phyloP scores from a whole-genome alignment of 1,140 invertebrate species.

The Procambarus clarkii region DNA sequence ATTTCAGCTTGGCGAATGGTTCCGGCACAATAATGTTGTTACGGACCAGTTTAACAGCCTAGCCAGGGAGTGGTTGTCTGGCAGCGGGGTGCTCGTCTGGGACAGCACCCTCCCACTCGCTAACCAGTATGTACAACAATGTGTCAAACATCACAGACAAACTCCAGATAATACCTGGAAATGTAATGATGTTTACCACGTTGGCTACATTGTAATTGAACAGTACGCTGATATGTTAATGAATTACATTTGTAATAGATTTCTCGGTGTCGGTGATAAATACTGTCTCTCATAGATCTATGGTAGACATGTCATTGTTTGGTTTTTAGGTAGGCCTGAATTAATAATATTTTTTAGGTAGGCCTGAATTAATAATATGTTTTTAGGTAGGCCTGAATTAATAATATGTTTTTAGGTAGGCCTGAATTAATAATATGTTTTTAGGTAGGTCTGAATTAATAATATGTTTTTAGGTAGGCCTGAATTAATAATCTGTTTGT shows the following conservation, averaged over 20 bases:
- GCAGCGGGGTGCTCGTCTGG: slow-evolving; percentile 23
- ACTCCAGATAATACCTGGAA: slow-evolving; percentile 27
- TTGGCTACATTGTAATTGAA: slow-evolving; percentile 50
- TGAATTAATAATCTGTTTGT: too few species aligned
- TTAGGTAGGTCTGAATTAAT: too few species aligned
- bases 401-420: too few species aligned
- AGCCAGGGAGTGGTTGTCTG: background rate
- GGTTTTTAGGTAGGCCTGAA: too few species aligned
- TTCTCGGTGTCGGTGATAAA: background rate
- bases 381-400: too few species aligned
- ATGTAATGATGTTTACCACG: slow-evolving; percentile 35
- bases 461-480: too few species aligned
- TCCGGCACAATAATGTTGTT: background rate
- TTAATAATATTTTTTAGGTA: too few species aligned
- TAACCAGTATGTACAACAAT: background rate
- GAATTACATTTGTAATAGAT: slow-evolving; percentile 50
- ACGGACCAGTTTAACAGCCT: slow-evolving; percentile 39
- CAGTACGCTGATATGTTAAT: slow-evolving; percentile 43
- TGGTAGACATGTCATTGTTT: too few species aligned
- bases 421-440: too few species aligned
- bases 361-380: too few species aligned
- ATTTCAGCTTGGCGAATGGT: background rate
- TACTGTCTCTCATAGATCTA: slow-evolving; percentile 4
- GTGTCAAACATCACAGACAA: background rate
- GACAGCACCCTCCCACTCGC: slow-evolving; percentile 55